Evolutionary conservation across 2,797 vertebrate species (phyloP), one percentile per base, ranked within the genome.

Genomic region (Silurus aristotelis): DNA sequence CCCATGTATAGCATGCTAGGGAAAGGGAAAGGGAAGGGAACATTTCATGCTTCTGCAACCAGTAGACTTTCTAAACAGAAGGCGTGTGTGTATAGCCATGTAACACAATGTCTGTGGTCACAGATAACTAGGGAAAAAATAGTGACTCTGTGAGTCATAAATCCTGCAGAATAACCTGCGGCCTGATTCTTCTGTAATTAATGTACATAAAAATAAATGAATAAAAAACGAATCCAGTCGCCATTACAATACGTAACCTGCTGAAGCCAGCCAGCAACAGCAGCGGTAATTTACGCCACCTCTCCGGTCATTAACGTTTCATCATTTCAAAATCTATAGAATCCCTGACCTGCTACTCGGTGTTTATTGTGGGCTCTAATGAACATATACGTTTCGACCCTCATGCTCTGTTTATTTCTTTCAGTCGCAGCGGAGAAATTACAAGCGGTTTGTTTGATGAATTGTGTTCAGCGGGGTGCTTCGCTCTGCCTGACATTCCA

Each of bases 401-500:
- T 9, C 19, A 2, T 55, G 76, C 73, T 60, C 76, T 84, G 68
- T 84, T 71, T 87, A 66, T 48, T 84, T 78, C 48, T 3, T 72
- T 61, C 17, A 66, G 48, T 66, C 22, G 22, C 76, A n/a, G 7
- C 31, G n/a, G 73, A 72, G 67, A 79, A 83, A 83, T 71, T 78
- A 78, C 64, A 38, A 31, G 82, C 82, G 58, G 76, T 84, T 87
- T 80, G 58, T 81, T 68, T 87, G 77, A 87, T 87, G 63, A 87
- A 80, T 76, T 71, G 77, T 67, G 86, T 68, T 80, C 76, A 84
- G 82, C 25, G 68, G 70, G 31, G 77, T 79, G 70, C n/a, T 68
- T 75, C 79, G 55, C 76, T 80, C 82, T 31, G 82, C 60, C 78
- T 87, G 85, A 87, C 85, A 84, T 87, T 73, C 85, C 85, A 87